Evolutionary conservation across 2,797 vertebrate species (phyloP), one percentile per base, ranked within the genome.

Genomic region (Dermochelys coriacea): DNA sequence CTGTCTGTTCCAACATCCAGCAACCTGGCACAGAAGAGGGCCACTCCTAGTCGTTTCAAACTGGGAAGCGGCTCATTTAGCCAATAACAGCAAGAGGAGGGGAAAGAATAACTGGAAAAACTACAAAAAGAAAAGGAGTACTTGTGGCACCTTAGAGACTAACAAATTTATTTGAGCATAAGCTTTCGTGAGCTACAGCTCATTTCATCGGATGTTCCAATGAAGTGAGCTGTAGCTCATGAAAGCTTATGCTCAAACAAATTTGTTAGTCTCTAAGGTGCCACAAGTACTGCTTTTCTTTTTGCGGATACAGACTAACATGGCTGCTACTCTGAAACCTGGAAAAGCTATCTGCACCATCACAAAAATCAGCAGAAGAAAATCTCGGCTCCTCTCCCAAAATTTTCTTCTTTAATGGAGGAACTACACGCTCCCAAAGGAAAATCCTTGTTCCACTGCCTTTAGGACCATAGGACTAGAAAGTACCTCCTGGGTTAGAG

Each of bases 51-150:
- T 49, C 74, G 77, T 31, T 49, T 95, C 96, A 96, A 37, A 74
- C 59, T 49, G 91, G 88, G 88, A 95, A 96, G 91, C 37, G 82
- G 88, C 85, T 84, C 91, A 4, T 55, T 91, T 86, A 82, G 92
- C 82, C 9, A 0, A 78, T 16, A 0, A 1, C 86, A 88, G 92
- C 27, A 95, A 91, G 16, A 96, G 92, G 95, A 94, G 94, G 87
- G 75, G 94, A 90, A 94, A 96, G 95, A 97, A 96, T 94, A 97
- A 89, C 86, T 71, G 79, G 96, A 96, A 97, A 96, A 95, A 95
- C 49, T 50, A 50, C 49, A 41, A 41, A 41, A 41, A 41, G 41
- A 41, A 41, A 41, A 41, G 41, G 41, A 41, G 41, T 5, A 41
- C 41, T 41, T 41, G 41, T 41, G 41, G 41, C 41, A 41, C 41